phyloP scores from a whole-genome alignment of 37 sponge, comb jelly and placozoan genomes.

The Mnemiopsis leidyi region DNA sequence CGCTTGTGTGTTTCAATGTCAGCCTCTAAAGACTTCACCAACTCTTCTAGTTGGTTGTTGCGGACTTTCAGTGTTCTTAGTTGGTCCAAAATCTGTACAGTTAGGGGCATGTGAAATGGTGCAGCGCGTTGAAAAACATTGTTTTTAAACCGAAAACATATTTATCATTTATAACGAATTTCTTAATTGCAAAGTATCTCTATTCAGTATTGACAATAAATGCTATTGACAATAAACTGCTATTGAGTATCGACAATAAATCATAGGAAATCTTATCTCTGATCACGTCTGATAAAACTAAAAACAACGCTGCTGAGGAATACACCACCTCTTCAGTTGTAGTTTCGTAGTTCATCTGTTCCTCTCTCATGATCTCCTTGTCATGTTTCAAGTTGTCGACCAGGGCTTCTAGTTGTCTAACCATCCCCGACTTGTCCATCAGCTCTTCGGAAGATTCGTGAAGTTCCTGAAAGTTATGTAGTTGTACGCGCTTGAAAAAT shows the following conservation, averaged over 20 bases:
- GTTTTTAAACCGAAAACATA: too few relatives aligned
- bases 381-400: conserved; percentile 61
- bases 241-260: too few relatives aligned
- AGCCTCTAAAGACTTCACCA: conserved; percentile 23
- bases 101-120: too few relatives aligned
- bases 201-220: too few relatives aligned
- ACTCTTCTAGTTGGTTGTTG: conserved; percentile 57
- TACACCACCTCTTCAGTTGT: conserved; percentile 64
- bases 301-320: not conserved
- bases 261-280: too few relatives aligned
- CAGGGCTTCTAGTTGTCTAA: conserved; percentile 39
- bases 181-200: too few relatives aligned
- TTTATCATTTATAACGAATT: too few relatives aligned
- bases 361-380: conserved; percentile 58
- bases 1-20: conserved; percentile 15
- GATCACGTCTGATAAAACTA: too few relatives aligned
- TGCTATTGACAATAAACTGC: too few relatives aligned
- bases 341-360: conserved; percentile 61
- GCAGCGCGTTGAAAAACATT: too few relatives aligned
- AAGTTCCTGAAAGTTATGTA: conserved; percentile 10
- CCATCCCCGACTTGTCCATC: conserved; percentile 58
- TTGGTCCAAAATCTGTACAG: conserved; percentile 38
- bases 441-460: conserved; percentile 33
- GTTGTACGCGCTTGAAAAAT: too few relatives aligned
- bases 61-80: conserved; percentile 20